These are phyloP conservation scores for Aphis craccivora DNA, from an alignment of 1,140 invertebrate species.

Conservation along the genomic window DNA sequence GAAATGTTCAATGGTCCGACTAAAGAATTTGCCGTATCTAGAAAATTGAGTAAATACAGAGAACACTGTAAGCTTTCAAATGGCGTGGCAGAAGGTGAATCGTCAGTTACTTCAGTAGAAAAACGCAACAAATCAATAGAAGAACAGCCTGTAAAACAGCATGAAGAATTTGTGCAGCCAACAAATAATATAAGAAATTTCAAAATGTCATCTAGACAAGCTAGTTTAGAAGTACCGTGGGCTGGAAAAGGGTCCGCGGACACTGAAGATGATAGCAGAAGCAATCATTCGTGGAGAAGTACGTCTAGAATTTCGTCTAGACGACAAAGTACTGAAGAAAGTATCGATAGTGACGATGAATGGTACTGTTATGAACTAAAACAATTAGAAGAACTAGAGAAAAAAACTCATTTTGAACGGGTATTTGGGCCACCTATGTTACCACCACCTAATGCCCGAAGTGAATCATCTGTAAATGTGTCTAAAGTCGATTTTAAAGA, in stretches of 20 bases:
- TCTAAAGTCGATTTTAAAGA: constrained; percentile 50
- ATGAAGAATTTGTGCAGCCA: background rate
- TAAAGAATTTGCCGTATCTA: constrained; percentile 84
- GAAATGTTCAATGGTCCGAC: constrained; percentile 71
- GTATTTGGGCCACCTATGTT: constrained; percentile 65
- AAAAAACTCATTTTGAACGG: constrained; percentile 73
- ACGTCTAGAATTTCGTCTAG: constrained; percentile 85
- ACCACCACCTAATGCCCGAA: constrained; percentile 61
- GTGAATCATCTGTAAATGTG: constrained; percentile 60
- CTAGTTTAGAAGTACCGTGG: constrained; percentile 81
- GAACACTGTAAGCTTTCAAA: constrained; percentile 69
- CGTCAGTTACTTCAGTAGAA: constrained; percentile 62
- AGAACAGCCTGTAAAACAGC: constrained; percentile 57
- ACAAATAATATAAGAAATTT: constrained; percentile 31
- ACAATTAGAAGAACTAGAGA: constrained; percentile 86
- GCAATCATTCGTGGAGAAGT: constrained; percentile 85
- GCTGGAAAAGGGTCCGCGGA: constrained; percentile 68
- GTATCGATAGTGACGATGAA: constrained; percentile 91
- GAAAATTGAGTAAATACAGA: constrained; percentile 82
- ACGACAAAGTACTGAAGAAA: constrained; percentile 89
- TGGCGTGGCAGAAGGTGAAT: constrained; percentile 66
- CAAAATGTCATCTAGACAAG: constrained; percentile 72
- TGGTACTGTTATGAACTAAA: constrained; percentile 90
- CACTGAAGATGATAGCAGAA: constrained; percentile 79
- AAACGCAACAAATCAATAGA: constrained; percentile 59